A percentile compares a stretch with the other conserved stretches of the same genome.
These are phyloP conservation scores for Drosophila nr. perissopoda DNA, from an alignment of 2,888 invertebrate species.

Conservation along the genomic window DNA sequence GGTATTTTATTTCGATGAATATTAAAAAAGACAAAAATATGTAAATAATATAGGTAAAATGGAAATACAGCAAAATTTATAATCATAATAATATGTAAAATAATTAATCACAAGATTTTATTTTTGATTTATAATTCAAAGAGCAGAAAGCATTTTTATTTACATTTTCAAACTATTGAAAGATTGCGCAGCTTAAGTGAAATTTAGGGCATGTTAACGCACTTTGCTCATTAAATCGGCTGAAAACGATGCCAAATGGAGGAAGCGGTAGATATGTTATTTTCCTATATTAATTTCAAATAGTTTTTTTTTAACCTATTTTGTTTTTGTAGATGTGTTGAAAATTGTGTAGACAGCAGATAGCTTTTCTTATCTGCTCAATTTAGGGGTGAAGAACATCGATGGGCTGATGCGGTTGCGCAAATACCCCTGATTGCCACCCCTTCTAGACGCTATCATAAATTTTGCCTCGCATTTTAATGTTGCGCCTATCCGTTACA, in stretches of 20 bases:
- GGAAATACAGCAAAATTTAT: background rate
- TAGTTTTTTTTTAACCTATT: background rate
- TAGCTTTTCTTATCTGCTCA: background rate
- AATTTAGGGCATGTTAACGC: background rate
- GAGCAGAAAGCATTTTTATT: background rate
- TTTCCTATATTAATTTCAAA: background rate
- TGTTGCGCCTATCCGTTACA: background rate
- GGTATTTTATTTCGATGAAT: conserved; percentile 2
- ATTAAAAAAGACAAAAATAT: background rate
- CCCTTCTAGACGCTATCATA: background rate
- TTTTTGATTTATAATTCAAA: background rate
- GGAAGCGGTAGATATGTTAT: background rate
- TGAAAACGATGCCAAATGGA: too few species aligned
- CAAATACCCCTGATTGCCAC: background rate
- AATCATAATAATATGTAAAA: background rate
- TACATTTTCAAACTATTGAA: background rate
- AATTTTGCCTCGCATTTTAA: background rate
- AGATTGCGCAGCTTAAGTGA: background rate
- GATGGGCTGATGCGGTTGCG: background rate
- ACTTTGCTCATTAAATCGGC: background rate
- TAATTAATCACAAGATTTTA: background rate
- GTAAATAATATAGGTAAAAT: background rate
- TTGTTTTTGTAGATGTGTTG: background rate
- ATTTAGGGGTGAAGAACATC: background rate
- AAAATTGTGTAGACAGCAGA: background rate